phyloP scores from a whole-genome alignment of 2,797 vertebrate species.

The Myotis daubentonii region DNA sequence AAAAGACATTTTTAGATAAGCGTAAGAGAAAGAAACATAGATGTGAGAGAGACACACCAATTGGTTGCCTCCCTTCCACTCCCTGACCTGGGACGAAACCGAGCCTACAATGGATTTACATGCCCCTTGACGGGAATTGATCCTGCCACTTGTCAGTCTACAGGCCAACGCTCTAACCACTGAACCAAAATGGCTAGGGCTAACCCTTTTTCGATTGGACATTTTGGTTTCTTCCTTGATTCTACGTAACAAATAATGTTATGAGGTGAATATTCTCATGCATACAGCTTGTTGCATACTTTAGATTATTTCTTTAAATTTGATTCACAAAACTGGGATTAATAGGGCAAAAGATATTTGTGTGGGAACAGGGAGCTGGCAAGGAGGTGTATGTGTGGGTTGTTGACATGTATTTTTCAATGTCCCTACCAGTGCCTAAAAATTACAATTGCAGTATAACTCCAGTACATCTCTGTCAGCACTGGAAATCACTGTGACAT shows the following conservation, averaged over 20 bases:
- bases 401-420: background rate
- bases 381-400: background rate
- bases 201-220: background rate
- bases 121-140: background rate
- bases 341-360: background rate
- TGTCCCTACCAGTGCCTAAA: background rate
- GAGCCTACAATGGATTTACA: background rate
- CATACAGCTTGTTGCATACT: background rate
- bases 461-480: background rate
- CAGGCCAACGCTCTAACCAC: background rate
- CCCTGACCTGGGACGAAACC: background rate
- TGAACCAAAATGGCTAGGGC: background rate
- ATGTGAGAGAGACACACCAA: background rate
- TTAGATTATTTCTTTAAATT: constrained; percentile 10
- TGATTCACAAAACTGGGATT: background rate
- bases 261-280: background rate
- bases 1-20: background rate
- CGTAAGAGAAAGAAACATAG: background rate
- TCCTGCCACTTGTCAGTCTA: background rate
- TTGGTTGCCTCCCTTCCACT: background rate
- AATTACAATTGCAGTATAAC: background rate
- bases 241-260: background rate
- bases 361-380: background rate
- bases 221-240: background rate
- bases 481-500: background rate